Evolutionary conservation across 2,113 vertebrate species (phyloP).

Genomic region (Calonectris borealis): DNA sequence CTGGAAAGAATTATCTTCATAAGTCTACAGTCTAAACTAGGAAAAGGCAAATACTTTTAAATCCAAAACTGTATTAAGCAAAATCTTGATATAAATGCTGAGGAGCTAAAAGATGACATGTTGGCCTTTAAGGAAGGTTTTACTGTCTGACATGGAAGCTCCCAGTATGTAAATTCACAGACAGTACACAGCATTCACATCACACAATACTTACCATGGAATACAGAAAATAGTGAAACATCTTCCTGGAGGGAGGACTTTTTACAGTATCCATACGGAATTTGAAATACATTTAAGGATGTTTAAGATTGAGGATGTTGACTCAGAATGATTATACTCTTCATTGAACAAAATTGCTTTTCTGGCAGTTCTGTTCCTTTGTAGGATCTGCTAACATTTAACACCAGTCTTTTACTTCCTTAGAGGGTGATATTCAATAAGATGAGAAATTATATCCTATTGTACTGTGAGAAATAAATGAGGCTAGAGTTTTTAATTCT

Average conservation of each 20-base stretch:
- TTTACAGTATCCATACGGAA: neutral
- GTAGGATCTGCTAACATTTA: neutral
- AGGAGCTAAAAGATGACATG: neutral
- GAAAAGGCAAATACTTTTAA: neutral
- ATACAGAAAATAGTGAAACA: neutral
- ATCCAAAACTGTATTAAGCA: neutral
- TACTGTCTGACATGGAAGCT: neutral
- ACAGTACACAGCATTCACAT: neutral
- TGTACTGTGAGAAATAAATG: neutral
- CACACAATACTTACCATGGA: neutral
- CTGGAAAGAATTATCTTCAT: neutral
- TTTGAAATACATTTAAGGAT: neutral
- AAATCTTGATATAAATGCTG: neutral
- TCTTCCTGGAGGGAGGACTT: neutral
- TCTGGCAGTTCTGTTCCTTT: neutral
- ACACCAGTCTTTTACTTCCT: neutral
- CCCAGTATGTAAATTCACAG: neutral
- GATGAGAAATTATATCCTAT: neutral
- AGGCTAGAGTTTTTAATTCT: neutral
- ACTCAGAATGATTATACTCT: neutral
- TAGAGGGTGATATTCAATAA: neutral
- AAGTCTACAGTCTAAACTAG: neutral
- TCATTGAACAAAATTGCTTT: neutral
- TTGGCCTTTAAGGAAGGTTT: neutral
- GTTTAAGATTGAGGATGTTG: neutral